Percentiles rank a stretch among this genome's conserved stretches.
Evolutionary conservation across 1,140 invertebrate species (phyloP).

Genomic region (Pseudomyrmex gracilis): DNA sequence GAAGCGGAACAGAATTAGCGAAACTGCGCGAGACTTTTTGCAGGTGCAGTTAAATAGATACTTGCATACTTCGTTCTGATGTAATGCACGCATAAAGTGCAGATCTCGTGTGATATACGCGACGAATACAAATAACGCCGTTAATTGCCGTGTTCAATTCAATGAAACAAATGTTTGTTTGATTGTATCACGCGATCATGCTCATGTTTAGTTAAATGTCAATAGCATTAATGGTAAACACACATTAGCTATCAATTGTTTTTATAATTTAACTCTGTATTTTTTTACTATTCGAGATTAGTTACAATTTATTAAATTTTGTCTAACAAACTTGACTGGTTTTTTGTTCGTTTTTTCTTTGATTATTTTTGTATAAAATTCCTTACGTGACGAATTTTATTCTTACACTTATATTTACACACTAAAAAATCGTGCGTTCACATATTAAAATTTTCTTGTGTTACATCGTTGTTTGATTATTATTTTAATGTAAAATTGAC

Average conservation of each 20-base stretch:
- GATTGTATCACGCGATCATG: not conserved
- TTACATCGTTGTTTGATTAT: no score
- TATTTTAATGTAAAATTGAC: no score
- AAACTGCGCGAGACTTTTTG: not conserved
- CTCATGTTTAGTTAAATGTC: not conserved
- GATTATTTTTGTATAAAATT: no score
- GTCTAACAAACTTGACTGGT: no score
- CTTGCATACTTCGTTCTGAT: constrained; percentile 4
- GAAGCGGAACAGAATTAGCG: constrained; percentile 6
- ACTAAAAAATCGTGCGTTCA: no score
- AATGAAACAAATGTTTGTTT: constrained; percentile 22
- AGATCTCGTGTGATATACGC: not conserved
- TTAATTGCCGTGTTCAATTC: not conserved
- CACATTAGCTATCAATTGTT: not conserved
- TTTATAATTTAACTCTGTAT: no score
- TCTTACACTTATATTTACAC: no score
- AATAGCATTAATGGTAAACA: not conserved
- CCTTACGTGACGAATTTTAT: no score
- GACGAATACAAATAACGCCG: constrained; percentile 11
- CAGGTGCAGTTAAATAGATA: constrained; percentile 8
- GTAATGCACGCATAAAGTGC: constrained; percentile 4
- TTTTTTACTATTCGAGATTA: no score
- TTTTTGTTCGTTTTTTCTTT: no score
- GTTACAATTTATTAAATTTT: no score
- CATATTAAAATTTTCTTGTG: no score